Conservation (phyloP, 2,113 vertebrate species). For the Brachyhypopomus occidentalis region DNA sequence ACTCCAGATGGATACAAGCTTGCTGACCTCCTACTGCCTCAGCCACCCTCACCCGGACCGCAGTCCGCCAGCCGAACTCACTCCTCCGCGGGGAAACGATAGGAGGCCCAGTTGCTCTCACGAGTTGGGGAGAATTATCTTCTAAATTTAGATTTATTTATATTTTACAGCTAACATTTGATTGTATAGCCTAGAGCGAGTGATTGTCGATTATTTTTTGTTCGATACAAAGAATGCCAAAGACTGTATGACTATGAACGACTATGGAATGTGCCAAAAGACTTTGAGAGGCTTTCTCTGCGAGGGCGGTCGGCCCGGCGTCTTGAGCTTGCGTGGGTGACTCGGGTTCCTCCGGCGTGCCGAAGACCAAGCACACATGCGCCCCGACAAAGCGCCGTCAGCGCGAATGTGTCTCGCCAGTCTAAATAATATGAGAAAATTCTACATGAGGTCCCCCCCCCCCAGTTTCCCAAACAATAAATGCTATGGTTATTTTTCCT, state of each 20-base stretch:
- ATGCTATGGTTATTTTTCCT: neutral
- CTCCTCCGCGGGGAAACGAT: neutral
- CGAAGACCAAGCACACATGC: conserved; percentile 1
- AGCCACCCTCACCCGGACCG: neutral
- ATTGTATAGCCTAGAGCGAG: conserved; percentile 43
- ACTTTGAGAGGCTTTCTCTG: neutral
- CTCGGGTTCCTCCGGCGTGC: neutral
- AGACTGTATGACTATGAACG: conserved; percentile 44
- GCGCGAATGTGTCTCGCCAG: neutral
- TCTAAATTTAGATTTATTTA: conserved; percentile 51
- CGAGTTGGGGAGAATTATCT: conserved; percentile 41
- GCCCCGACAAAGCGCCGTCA: neutral
- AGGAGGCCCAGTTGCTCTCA: conserved; percentile 50
- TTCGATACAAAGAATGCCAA: conserved; percentile 60
- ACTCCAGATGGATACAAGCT: neutral
- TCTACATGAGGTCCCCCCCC: neutral
- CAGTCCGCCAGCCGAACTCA: neutral
- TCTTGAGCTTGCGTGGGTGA: neutral
- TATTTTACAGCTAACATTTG: conserved; percentile 53
- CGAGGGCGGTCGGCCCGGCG: conserved; percentile 1
- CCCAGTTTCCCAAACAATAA: conserved; percentile 8
- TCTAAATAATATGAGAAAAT: neutral
- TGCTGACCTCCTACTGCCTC: neutral
- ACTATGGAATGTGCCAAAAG: conserved; percentile 13
- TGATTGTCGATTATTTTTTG: conserved; percentile 53